Percentiles rank a stretch among this genome's conserved stretches.
phyloP scores from a whole-genome alignment of 2,888 invertebrate genomes.

The Sisyra nigra region DNA sequence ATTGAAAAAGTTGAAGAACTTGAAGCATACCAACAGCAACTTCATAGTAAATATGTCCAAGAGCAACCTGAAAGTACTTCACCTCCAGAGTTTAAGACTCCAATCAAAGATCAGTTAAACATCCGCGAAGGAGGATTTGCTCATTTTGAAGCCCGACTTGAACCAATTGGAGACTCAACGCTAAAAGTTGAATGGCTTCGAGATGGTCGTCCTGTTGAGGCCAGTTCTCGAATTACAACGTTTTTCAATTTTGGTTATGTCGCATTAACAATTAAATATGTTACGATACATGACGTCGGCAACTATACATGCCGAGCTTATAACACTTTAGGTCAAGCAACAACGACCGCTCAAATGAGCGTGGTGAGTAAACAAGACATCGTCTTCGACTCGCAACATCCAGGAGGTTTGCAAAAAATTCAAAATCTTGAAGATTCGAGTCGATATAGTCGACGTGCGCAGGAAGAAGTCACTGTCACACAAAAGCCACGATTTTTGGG shows the following conservation, averaged over 20 bases:
- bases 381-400: conserved; percentile 80
- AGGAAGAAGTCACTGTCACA: conserved; percentile 56
- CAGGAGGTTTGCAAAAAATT: conserved; percentile 81
- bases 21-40: conserved; percentile 73
- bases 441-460: conserved; percentile 43
- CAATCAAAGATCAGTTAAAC: conserved; percentile 72
- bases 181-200: conserved; percentile 86
- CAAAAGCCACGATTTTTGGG: conserved; percentile 79
- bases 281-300: conserved; percentile 80
- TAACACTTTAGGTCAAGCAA: conserved; percentile 74
- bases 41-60: conserved; percentile 63
- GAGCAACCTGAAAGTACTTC: conserved; percentile 66
- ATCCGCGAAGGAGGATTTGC: conserved; percentile 87
- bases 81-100: conserved; percentile 76
- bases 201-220: conserved; percentile 79
- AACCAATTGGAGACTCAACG: conserved; percentile 82
- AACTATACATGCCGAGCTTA: conserved; percentile 77
- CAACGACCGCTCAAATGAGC: conserved; percentile 63
- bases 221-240: conserved; percentile 81
- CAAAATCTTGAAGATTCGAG: conserved; percentile 76
- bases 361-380: conserved; percentile 76
- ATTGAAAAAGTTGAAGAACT: conserved; percentile 84
- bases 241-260: conserved; percentile 94
- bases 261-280: conserved; percentile 81
- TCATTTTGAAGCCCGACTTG: conserved; percentile 88